phyloP scores from a whole-genome alignment of 1,140 invertebrate species.

The Anastrepha obliqua region DNA sequence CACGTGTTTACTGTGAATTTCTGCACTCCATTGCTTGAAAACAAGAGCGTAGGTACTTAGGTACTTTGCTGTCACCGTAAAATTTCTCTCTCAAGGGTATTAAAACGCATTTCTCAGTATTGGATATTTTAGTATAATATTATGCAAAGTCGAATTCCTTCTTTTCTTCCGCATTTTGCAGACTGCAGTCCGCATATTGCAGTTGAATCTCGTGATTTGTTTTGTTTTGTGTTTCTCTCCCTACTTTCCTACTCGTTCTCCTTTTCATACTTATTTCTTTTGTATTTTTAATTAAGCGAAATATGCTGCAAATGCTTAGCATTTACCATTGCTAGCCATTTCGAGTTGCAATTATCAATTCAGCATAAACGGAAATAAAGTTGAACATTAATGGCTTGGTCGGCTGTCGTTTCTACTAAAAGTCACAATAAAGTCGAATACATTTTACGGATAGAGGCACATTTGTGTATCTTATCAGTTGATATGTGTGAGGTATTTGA shows the following conservation, averaged over 20 bases:
- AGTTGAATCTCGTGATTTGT: background rate
- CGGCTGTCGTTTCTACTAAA: background rate
- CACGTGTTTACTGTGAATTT: too few relatives aligned
- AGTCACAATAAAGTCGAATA: background rate
- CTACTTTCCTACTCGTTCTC: background rate
- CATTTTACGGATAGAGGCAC: too few relatives aligned
- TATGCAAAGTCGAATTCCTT: background rate
- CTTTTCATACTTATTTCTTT: background rate
- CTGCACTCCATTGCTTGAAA: too few relatives aligned
- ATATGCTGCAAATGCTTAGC: background rate
- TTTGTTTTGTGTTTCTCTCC: background rate
- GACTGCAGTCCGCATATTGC: background rate
- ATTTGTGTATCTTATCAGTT: too few relatives aligned
- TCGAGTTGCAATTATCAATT: conserved; percentile 10
- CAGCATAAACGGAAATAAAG: background rate
- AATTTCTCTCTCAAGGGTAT: background rate
- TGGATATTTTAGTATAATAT: background rate
- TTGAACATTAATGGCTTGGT: too few relatives aligned
- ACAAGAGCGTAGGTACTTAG: too few relatives aligned
- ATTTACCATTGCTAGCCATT: background rate
- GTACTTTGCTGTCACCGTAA: background rate
- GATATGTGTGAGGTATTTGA: too few relatives aligned
- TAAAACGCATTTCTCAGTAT: background rate
- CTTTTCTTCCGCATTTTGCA: background rate
- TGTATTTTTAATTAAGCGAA: conserved; percentile 29